Evolutionary conservation across 1,140 invertebrate genomes (phyloP).

Genomic region (Anoplolepis gracilipes): DNA sequence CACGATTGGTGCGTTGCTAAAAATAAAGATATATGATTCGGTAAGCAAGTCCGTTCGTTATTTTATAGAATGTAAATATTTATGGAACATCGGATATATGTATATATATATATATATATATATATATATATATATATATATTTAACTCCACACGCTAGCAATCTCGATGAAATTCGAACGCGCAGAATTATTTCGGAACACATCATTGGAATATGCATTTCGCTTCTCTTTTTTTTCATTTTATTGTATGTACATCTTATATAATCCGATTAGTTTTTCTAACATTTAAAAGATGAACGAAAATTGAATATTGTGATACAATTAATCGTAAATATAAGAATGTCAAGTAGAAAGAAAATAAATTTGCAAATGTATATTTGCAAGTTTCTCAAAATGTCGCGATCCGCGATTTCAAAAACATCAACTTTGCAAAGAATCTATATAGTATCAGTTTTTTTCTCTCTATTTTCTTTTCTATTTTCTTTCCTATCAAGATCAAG

Average conservation of each 20-base stretch:
- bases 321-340: neutral
- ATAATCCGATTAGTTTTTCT: neutral
- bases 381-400: neutral
- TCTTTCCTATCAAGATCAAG: neutral
- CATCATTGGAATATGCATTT: neutral
- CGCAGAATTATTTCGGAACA: neutral
- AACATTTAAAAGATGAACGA: neutral
- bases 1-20: slow-evolving; percentile 64
- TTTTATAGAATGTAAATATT: slow-evolving; percentile 65
- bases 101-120: too few species aligned
- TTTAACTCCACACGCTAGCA: slow-evolving; percentile 57
- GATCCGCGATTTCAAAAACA: neutral
- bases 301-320: slow-evolving; percentile 2
- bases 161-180: neutral
- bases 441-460: neutral
- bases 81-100: slow-evolving; percentile 51
- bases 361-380: neutral
- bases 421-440: neutral
- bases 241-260: neutral
- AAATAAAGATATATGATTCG: slow-evolving; percentile 66
- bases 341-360: neutral
- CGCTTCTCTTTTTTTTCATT: neutral
- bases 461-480: neutral
- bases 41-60: slow-evolving; percentile 54
- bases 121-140: too few species aligned